Conservation (phyloP, 2,113 vertebrate species). For the Syngnathus typhle region DNA sequence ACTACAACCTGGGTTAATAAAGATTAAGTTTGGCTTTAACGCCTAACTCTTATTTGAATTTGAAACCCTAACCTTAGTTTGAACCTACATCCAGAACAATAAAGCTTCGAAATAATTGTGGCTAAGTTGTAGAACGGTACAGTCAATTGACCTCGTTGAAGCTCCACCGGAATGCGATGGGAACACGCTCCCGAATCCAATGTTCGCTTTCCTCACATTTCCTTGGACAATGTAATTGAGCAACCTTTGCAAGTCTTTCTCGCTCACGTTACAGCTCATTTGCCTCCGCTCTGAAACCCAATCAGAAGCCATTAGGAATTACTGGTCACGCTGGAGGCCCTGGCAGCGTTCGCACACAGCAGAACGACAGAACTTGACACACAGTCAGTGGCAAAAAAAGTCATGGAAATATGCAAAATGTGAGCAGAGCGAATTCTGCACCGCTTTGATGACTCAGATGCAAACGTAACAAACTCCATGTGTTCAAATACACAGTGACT, state of each 20-base stretch:
- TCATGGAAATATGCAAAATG: conserved; percentile 27
- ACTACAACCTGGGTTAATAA: background rate
- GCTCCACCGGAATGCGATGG: background rate
- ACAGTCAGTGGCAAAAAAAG: conserved; percentile 32
- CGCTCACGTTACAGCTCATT: conserved; percentile 32
- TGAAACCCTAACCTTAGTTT: background rate
- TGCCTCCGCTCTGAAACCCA: conserved; percentile 34
- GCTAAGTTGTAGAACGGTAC: background rate
- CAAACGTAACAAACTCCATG: conserved; percentile 24
- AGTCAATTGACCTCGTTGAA: background rate
- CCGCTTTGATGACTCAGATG: conserved; percentile 30
- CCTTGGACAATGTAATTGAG: background rate
- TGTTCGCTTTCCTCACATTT: conserved; percentile 14
- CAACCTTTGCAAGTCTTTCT: conserved; percentile 5
- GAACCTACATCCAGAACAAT: background rate
- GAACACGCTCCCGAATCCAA: background rate
- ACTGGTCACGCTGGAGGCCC: conserved; percentile 12
- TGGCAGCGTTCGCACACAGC: conserved; percentile 14
- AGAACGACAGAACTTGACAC: conserved; percentile 27
- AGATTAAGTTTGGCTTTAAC: background rate
- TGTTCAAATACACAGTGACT: conserved; percentile 33
- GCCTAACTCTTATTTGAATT: background rate
- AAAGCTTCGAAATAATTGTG: background rate
- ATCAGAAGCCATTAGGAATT: conserved; percentile 34
- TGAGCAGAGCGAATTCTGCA: background rate